Base-by-base conservation (phyloP, 2,113 vertebrate genomes). In the Hippocampus barbouri region DNA sequence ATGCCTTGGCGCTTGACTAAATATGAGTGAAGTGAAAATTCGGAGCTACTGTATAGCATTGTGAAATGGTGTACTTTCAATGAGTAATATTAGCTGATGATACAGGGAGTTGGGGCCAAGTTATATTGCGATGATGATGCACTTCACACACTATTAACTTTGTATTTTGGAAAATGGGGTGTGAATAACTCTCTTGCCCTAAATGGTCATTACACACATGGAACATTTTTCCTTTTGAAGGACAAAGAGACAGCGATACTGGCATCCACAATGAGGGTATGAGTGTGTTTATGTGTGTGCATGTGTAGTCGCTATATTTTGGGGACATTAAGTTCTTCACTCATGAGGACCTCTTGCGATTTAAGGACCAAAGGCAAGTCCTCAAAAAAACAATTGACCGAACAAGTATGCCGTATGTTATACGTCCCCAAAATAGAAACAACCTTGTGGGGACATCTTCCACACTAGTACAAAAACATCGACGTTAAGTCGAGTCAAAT, bases 101-200 rank as follows among this genome's bases (percentile, higher is more conserved):
- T 43, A 65, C 62, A 65, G 41, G 40, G 62, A 65, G 38, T 43
- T 15, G 40, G 21, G n/a, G 62, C 62, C 62, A 65, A 65, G 43
- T 65, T 65, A 43, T 45, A 65, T 23, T 43, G 21, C 15, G 40
- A 8, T 43, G 62, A 43, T 23, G 62, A 65, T 65, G 62, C 27
- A 65, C 40, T 65, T 65, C 62, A 65, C 20, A 43, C 62, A 43
- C 62, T 41, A 65, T 65, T 65, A 65, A 43, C 40, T 65, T 65
- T 65, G 38, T 65, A 65, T 65, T 65, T 23, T 65, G 62, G 62
- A 65, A 65, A 65, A 65, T 65, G 62, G 40, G 10, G 62, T 65
- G 62, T 65, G 62, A 65, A 62, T 62, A 62, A 62, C 60, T 62
- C 30, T 21, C 20, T 40, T 43, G 40, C 41, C 62, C 62, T 43